A percentile compares a stretch with the other conserved stretches of the same genome.
These are phyloP conservation scores for Cerceris ruficornis DNA, from an alignment of 2,888 invertebrate species.

Conservation along the genomic window DNA sequence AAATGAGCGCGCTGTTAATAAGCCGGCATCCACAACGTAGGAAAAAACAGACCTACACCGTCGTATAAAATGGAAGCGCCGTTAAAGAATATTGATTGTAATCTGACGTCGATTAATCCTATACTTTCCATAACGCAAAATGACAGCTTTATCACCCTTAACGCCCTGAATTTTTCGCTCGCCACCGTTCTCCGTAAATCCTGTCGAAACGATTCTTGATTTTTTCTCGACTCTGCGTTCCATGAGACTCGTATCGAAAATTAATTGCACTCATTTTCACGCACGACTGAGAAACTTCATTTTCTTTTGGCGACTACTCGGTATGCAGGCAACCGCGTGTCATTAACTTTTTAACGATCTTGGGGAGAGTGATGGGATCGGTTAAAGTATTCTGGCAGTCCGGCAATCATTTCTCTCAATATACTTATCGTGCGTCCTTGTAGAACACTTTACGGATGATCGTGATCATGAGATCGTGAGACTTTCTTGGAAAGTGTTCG, in stretches of 20 bases:
- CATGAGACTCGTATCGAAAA: constrained; percentile 8
- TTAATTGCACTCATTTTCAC: constrained; percentile 5
- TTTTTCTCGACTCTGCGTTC: not conserved
- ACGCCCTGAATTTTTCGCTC: not conserved
- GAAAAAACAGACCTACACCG: not conserved
- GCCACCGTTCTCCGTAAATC: not conserved
- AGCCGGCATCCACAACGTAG: not conserved
- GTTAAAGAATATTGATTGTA: constrained; percentile 9
- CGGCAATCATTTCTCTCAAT: not conserved
- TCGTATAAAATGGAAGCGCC: not conserved
- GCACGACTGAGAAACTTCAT: constrained; percentile 2
- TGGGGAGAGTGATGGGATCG: constrained; percentile 2
- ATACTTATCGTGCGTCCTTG: not conserved
- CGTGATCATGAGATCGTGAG: not conserved
- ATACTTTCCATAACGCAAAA: constrained; percentile 23
- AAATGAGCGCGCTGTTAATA: constrained; percentile 10
- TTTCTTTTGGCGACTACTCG: constrained; percentile 4
- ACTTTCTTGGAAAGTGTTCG: constrained; percentile 1
- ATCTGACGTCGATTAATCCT: not conserved
- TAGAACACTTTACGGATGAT: not conserved
- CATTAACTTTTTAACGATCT: constrained; percentile 35
- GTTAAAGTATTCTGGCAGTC: not conserved
- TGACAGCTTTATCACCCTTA: constrained; percentile 29
- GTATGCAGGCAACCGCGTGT: constrained; percentile 6
- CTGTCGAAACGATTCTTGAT: constrained; percentile 1